Conservation (phyloP, 2,888 invertebrate genomes). For the Apamea epomidion region DNA sequence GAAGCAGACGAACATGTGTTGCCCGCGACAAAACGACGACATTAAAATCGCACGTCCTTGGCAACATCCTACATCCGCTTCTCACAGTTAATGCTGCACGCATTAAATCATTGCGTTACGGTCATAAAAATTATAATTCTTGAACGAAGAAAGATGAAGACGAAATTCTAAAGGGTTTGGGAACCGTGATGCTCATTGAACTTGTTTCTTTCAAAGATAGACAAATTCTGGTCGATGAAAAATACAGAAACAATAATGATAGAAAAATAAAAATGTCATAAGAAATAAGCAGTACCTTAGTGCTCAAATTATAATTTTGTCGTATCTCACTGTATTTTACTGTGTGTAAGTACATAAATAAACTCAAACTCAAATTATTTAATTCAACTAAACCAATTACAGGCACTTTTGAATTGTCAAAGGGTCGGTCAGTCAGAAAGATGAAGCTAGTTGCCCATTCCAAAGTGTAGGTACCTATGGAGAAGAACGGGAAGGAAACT, state of each 20-base stretch:
- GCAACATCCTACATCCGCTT: constrained; percentile 87
- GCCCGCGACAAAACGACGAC: constrained; percentile 82
- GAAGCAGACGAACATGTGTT: constrained; percentile 67
- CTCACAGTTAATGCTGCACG: constrained; percentile 79
- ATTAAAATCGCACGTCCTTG: constrained; percentile 85
- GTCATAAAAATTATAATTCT: constrained; percentile 60
- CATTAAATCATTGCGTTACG: constrained; percentile 74
- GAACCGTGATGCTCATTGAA: neutral
- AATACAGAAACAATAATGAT: neutral
- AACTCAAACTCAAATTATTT: too few species aligned
- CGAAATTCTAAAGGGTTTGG: neutral
- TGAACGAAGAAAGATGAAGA: constrained; percentile 10
- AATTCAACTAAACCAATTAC: too few species aligned
- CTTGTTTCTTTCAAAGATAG: neutral
- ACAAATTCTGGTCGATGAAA: neutral
- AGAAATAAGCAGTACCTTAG: too few species aligned
- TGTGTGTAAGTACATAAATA: too few species aligned
- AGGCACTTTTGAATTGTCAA: too few species aligned
- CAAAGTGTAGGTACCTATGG: too few species aligned
- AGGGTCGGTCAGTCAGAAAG: too few species aligned
- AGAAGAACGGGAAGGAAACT: too few species aligned
- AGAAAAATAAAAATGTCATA: neutral
- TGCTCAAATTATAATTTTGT: too few species aligned
- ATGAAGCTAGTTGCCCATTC: too few species aligned
- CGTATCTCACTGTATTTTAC: too few species aligned